These are phyloP conservation scores for Macrosteles quadrilineatus DNA, from an alignment of 1,140 invertebrate genomes.

Conservation along the genomic window DNA sequence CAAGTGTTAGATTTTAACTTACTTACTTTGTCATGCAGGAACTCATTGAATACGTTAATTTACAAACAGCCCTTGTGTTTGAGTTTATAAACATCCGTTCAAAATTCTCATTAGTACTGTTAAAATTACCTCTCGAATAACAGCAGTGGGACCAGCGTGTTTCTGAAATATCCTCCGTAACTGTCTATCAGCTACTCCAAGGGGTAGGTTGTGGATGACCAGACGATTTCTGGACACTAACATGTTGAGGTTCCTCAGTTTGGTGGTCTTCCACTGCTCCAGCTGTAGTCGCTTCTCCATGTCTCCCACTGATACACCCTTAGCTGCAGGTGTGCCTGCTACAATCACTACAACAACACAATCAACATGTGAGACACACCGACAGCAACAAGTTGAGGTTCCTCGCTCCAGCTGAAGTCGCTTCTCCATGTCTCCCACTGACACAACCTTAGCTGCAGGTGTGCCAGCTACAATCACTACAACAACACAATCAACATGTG, in stretches of 20 bases:
- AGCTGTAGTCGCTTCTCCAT: slow-evolving; percentile 78
- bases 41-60: too few species aligned
- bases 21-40: not conserved
- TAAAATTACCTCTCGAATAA: slow-evolving; percentile 70
- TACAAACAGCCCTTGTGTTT: not conserved
- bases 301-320: slow-evolving; percentile 78
- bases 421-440: too few species aligned
- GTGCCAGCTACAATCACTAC: too few species aligned
- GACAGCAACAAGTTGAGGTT: too few species aligned
- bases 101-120: slow-evolving; percentile 43
- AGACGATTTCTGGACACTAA: slow-evolving; percentile 87
- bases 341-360: slow-evolving; percentile 67
- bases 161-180: slow-evolving; percentile 67
- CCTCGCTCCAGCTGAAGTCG: too few species aligned
- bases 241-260: slow-evolving; percentile 87
- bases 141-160: slow-evolving; percentile 58
- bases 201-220: slow-evolving; percentile 87
- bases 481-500: too few species aligned
- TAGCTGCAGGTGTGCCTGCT: slow-evolving; percentile 78
- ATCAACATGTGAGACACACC: too few species aligned
- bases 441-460: too few species aligned
- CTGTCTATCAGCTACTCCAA: slow-evolving; percentile 66
- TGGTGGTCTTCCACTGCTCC: slow-evolving; percentile 84
- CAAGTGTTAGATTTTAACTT: not conserved
- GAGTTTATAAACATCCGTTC: slow-evolving; percentile 7